phyloP scores from a whole-genome alignment of 1,140 invertebrate genomes.

The Apolygus lucorum region DNA sequence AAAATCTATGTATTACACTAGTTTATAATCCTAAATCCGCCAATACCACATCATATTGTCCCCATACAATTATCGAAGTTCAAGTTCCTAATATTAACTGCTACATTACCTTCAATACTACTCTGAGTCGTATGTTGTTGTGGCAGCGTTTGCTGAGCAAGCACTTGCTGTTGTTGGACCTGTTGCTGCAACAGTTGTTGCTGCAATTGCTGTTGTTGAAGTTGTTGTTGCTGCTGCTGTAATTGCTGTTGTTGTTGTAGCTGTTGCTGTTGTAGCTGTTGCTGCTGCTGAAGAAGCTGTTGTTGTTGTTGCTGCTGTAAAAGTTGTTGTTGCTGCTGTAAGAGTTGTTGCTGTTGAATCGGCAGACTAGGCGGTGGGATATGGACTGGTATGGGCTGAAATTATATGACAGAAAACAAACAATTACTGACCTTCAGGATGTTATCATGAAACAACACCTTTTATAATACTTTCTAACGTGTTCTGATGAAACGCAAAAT shows the following conservation, averaged over 20 bases:
- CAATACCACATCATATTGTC: no score
- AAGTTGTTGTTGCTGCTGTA: conserved; percentile 33
- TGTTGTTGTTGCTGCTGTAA: conserved; percentile 30
- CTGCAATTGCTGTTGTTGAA: conserved; percentile 17
- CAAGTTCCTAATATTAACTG: no score
- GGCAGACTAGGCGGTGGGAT: background rate
- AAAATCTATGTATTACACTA: no score
- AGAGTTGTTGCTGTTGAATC: conserved; percentile 31
- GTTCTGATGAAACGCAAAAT: no score
- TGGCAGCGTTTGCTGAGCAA: conserved; percentile 15
- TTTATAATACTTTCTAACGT: no score
- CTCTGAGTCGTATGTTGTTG: conserved; percentile 17
- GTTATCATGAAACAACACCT: no score
- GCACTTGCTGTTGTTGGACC: conserved; percentile 19
- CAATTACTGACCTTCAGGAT: no score
- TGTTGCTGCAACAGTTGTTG: conserved; percentile 4
- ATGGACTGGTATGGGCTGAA: conserved; percentile 1
- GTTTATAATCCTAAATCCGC: no score
- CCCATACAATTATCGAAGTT: no score
- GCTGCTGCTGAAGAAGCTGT: conserved; percentile 33
- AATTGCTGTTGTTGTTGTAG: conserved; percentile 18
- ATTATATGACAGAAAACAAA: background rate
- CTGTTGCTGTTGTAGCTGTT: conserved; percentile 24
- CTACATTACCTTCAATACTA: no score
- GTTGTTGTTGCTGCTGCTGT: conserved; percentile 25